Evolutionary conservation across 2,888 invertebrate genomes (phyloP), one percentile per base, ranked within the genome.

Genomic region (Dryocosmus kuriphilus): DNA sequence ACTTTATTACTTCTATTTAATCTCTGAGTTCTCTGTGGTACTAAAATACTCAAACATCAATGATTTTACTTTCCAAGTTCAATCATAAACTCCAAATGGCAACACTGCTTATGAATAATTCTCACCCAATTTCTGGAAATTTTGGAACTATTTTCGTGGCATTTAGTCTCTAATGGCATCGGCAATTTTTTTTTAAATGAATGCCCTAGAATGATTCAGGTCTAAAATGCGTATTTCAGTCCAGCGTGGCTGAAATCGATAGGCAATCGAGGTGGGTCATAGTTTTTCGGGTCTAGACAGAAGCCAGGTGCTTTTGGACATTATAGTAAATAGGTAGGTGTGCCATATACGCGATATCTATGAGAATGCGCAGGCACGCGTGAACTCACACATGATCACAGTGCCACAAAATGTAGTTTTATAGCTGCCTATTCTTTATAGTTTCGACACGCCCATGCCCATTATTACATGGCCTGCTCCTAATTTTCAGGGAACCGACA

Each of bases 361-460:
- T 71, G 41, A 41, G 51, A 71, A 71, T 71, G 71, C 71, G 27
- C 30, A 71, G 79, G 81, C 82, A 81, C 82, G 80, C 82, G 82
- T 81, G 83, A 77, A 81, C 81, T 61, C 76, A 79, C 75, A 81
- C 81, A 81, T 79, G 75, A 61, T 32, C 77, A 67, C 80, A 81
- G 77, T 83, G 74, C 81, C 81, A 82, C 79, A 82, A 81, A 84
- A 84, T 82, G 82, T 85, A 83, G 80, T 82, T 85, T 86, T 85
- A 86, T 82, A 85, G 84, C 84, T 81, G 81, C 80, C 83, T 85
- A 84, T 85, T 85, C 84, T 85, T 84, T 85, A 85, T 85, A 82
- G 84, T 81, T 74, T 80, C 79, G 84, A 82, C 85, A 85, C 85
- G 86, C 86, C 86, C 77, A 74, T 79, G 77, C 77, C 82, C 83